phyloP scores from a whole-genome alignment of 1,140 invertebrate species.

The Aporrectodea caliginosa region DNA sequence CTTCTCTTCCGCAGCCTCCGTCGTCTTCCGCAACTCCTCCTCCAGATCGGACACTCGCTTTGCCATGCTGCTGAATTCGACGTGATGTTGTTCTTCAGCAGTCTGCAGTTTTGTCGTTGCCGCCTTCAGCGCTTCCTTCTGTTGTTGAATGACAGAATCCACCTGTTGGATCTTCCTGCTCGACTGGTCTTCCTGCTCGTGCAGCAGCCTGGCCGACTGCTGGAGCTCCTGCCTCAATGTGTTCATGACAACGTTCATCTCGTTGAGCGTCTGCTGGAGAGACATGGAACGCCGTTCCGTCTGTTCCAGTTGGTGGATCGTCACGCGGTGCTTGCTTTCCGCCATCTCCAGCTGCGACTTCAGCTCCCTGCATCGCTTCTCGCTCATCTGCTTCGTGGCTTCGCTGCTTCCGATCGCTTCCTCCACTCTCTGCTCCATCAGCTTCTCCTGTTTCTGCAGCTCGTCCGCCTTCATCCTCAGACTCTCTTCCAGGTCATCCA shows the following conservation, averaged over 20 bases:
- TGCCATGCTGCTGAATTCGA: neutral
- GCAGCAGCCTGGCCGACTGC: neutral
- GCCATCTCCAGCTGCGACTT: neutral
- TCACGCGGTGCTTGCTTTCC: neutral
- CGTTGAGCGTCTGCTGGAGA: neutral
- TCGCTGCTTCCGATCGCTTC: neutral
- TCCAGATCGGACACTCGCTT: neutral
- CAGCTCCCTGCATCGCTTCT: neutral
- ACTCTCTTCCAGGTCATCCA: neutral
- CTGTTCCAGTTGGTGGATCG: neutral
- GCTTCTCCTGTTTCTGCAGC: neutral
- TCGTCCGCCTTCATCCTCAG: neutral
- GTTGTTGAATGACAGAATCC: neutral
- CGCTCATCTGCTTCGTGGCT: neutral
- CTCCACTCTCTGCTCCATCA: neutral
- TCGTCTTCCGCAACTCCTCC: neutral
- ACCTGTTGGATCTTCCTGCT: neutral
- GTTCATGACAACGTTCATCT: neutral
- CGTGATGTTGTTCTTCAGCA: neutral
- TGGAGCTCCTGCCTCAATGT: neutral
- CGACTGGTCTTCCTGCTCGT: neutral
- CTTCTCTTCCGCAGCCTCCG: neutral
- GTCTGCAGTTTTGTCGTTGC: neutral
- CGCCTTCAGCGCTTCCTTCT: neutral
- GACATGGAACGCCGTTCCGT: neutral